Conservation (phyloP, 2,888 invertebrate genomes). For the Patella depressa region DNA sequence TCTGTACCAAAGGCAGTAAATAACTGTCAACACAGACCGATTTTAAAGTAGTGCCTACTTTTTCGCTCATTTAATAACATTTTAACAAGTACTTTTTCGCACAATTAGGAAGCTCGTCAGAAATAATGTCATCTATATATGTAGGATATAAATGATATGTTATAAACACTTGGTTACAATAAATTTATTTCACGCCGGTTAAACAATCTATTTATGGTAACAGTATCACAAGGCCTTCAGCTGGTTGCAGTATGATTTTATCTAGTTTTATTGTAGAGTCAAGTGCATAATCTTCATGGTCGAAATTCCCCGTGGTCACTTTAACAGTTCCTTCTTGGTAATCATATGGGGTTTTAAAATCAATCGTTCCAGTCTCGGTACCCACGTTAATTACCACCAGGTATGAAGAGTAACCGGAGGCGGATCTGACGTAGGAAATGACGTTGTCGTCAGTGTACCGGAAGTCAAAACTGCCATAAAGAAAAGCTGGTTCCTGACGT, state of each 20-base stretch:
- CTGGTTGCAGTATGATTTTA: neutral
- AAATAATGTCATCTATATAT: too few relatives aligned
- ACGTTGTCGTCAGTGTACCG: neutral
- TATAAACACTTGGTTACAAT: too few relatives aligned
- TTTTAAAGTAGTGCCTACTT: too few relatives aligned
- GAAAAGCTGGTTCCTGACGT: neutral
- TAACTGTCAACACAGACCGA: too few relatives aligned
- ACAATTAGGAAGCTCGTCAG: too few relatives aligned
- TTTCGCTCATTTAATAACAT: too few relatives aligned
- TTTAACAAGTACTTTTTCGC: too few relatives aligned
- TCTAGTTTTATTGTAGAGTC: neutral
- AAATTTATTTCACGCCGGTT: too few relatives aligned
- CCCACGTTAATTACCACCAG: neutral
- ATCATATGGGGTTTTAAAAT: neutral
- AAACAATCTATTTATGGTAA: too few relatives aligned
- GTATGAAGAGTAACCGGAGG: neutral
- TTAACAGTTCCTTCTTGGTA: neutral
- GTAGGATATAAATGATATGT: too few relatives aligned
- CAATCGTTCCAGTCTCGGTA: neutral
- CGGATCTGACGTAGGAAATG: neutral
- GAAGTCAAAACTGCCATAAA: neutral
- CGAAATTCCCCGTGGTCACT: neutral
- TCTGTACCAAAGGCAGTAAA: too few relatives aligned
- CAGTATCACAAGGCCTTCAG: neutral
- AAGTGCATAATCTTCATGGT: neutral